Conservation (phyloP, 2,113 vertebrate species). For the Gnathonemus echidnorhynchus region DNA sequence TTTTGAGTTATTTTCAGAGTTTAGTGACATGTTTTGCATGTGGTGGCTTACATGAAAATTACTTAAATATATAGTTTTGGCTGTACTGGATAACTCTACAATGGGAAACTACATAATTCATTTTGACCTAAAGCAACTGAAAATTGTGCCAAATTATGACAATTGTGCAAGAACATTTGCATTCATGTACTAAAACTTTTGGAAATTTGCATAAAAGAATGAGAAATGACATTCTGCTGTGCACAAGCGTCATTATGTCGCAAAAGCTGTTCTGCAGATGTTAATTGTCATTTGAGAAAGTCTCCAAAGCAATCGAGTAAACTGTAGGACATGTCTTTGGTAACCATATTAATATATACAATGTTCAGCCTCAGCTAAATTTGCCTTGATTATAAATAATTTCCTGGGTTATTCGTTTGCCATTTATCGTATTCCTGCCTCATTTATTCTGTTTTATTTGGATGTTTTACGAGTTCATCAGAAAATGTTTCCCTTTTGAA, state of each 20-base stretch:
- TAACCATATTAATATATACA: background rate
- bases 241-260: background rate
- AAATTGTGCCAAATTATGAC: background rate
- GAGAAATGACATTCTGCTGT: background rate
- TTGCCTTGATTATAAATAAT: background rate
- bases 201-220: background rate
- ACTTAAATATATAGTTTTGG: background rate
- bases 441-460: conserved; percentile 2
- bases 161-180: background rate
- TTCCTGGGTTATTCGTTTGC: conserved; percentile 2
- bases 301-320: background rate
- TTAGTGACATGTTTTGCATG: background rate
- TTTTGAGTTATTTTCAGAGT: background rate
- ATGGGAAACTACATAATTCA: background rate
- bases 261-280: background rate
- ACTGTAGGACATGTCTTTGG: background rate
- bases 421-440: conserved; percentile 8
- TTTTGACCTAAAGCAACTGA: background rate
- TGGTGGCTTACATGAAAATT: background rate
- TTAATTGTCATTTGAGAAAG: background rate
- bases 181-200: background rate
- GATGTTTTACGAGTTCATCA: background rate
- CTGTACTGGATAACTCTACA: background rate
- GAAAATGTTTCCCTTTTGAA: background rate
- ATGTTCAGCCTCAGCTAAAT: conserved; percentile 28